Base-by-base conservation (phyloP, 1,140 invertebrate species). In the Neuroterus valhalla region DNA sequence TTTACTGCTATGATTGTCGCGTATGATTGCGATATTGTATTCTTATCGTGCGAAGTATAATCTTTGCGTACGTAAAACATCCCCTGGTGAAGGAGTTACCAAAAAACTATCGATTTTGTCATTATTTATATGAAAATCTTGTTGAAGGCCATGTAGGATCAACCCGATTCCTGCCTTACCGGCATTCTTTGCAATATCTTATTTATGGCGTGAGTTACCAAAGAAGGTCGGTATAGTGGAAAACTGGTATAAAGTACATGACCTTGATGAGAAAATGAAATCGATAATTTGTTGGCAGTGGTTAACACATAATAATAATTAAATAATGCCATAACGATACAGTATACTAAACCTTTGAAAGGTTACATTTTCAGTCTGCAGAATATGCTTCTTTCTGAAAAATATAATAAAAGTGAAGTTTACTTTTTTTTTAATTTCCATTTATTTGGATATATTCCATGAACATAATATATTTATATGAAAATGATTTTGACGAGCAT, bases 1-100 rank as follows among this genome's bases (percentile, higher is more conserved):
- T 84, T 87, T 84, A 86, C 80, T 87, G 87, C 82, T 83, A 79
- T 85, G 74, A 84, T 86, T 86, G 81, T 71, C 43, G 52, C 52
- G 74, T 84, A 81, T 84, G 76, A 81, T 80, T 82, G 81, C 82
- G 82, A 82, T 84, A 81, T 85, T 85, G 52, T 62, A 82, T 76
- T 83, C 81, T 72, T 79, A 77, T 73, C 72, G 77, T 72, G 55
- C 75, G 73, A 75, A 62, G 14, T 62, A 42, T 75, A 62, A 38
- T 71, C 71, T 72, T 72, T 75, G 69, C 48, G 70, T 71, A 73
- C 55, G 45, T 80, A 67, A 69, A 74, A 62, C 52, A 62, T 26
- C 46, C 21, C 62, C 48, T 21, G 43, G 19, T 68, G 3, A 38
- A 44, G n/a, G 11, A 44, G 43, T 43, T 68, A 21, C 31, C 15